Evolutionary conservation across 1,140 invertebrate genomes (phyloP), one percentile per base, ranked within the genome.

Genomic region (Brachionus koreanus): DNA sequence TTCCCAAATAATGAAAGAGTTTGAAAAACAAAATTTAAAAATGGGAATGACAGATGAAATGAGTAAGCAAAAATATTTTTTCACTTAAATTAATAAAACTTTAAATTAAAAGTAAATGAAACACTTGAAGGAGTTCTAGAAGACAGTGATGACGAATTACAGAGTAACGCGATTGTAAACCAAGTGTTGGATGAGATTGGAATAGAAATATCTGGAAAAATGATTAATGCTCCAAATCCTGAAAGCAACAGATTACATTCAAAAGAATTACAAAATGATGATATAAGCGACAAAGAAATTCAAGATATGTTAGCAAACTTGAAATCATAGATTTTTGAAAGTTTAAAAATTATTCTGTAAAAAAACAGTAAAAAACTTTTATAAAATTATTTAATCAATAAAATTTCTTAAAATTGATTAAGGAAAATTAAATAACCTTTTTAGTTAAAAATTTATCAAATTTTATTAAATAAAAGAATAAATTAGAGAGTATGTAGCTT

Each of bases 21-120:
- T 97, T 89, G 91, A 92, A 85, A 91, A 92, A 86, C 93, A 93
- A 72, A 92, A 92, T 85, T 92, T 92, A 85, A 94, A 93, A 87
- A 94, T 97, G 93, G 93, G 93, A 84, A 96, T 97, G 94, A 94
- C 93, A 9, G 94, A 96, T 89, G 95, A 97, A 90, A 94, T 96
- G 92, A 95, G 93, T 94, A 90, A 90, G 4, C 19, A 42, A 25
- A 82, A 46, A 13, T 10, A 83, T 25, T 23, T 69, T 1, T 19
- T 16, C 9, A 63, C 12, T 5, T 33, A 63, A 2, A 35, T 37
- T 83, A 19, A 16, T 63, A 23, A 13, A 23, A 33, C 25, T 39
- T 75, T 63, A 61, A 74, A 86, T 85, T 90, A 91, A 82, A 86
- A 94, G 93, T 97, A 86, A 93, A 94, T 89, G 95, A 97, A 83